phyloP scores from a whole-genome alignment of 2,797 vertebrate species.

The Falco columbarius region DNA sequence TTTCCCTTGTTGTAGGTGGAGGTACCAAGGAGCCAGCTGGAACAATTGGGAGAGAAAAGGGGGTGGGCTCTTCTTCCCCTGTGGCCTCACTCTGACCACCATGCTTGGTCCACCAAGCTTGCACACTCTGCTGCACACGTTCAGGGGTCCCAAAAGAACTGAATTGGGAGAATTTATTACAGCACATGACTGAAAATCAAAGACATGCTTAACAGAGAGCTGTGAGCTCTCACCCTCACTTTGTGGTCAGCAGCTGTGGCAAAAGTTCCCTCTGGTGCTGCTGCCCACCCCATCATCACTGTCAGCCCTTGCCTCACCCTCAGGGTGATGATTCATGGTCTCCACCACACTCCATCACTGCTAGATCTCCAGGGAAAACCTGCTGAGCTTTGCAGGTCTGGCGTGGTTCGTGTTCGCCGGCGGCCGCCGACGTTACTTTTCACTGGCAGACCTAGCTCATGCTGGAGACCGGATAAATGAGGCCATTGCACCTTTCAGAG shows the following conservation, averaged over 20 bases:
- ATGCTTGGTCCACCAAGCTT: not conserved
- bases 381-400: not conserved
- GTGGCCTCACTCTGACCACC: no score
- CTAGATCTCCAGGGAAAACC: not conserved
- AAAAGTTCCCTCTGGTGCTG: not conserved
- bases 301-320: not conserved
- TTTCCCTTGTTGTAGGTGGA: not conserved
- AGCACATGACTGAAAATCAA: not conserved
- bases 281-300: not conserved
- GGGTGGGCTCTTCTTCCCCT: not conserved
- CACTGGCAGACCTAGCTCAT: not conserved
- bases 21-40: not conserved
- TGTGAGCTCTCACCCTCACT: not conserved
- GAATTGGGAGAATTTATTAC: not conserved
- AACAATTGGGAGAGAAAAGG: not conserved
- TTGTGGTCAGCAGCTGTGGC: rapidly evolving
- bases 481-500: not conserved
- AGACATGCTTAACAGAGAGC: not conserved
- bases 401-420: not conserved
- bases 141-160: not conserved
- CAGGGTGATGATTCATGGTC: not conserved
- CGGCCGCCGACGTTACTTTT: not conserved
- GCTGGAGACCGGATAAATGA: rapidly evolving
- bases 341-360: not conserved
- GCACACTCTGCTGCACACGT: rapidly evolving